Base-by-base conservation (phyloP, 1,140 invertebrate genomes). In the Macrobrachium rosenbergii region DNA sequence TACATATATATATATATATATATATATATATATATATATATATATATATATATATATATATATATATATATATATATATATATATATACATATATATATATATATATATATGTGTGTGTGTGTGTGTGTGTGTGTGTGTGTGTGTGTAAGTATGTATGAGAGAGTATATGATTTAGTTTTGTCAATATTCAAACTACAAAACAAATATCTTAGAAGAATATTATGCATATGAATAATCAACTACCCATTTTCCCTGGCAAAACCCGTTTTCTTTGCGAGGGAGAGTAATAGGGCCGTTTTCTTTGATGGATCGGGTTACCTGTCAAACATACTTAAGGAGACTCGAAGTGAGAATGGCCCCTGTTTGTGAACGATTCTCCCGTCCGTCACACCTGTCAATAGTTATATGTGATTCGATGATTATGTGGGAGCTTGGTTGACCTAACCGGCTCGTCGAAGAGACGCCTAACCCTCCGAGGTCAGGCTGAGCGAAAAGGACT, bases 391-490 rank as follows among this genome's bases (percentile, higher is more conserved):
- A 19, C 76, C 83, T 85, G 83, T 85, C 83, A 58, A 85, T 85
- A 85, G 60, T 72, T 85, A 75, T 67, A 85, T 85, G 83, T 79
- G 83, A 85, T 85, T 85, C 83, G 83, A 85, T 85, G 75, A 85
- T 85, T 85, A 85, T 85, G 83, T 67, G 75, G 78, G 83, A 59
- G 77, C 76, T 64, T 84, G 83, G 75, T 84, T 84, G 76, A 58
- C 62, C 60, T 8, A 19, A 19, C 62, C n/a, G 58, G 58, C 77
- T 10, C 11, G 8, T 12, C 23, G 19, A 17, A 37, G 16, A 45
- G 59, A 77, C 52, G 2, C 45, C 37, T 17, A 23, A 23, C 73
- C 82, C 63, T 83, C 58, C 10, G 16, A 21, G 19, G 2, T 60
- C 43, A 14, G 2, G 52, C 17, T 10, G 2, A 21, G 43, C 16